Conservation (phyloP, 2,113 vertebrate species). For the Hucho hucho region DNA sequence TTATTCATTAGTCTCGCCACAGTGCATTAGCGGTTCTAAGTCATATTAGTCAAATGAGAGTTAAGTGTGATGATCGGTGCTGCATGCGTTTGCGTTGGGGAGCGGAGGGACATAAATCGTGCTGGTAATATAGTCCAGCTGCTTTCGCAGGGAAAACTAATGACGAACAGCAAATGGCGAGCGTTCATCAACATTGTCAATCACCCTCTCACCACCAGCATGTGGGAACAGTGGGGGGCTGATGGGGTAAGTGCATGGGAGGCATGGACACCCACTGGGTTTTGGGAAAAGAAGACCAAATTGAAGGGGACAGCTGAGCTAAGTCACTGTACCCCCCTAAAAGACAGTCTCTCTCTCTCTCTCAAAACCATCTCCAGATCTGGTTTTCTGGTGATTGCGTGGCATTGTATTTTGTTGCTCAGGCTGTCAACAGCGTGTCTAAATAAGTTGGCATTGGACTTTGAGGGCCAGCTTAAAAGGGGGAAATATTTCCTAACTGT, state of each 20-base stretch:
- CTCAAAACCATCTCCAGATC: conserved; percentile 21
- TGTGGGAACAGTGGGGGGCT: too few species aligned
- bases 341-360: too few species aligned
- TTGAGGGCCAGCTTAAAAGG: not conserved
- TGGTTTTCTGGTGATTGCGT: conserved; percentile 21
- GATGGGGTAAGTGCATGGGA: conserved; percentile 1
- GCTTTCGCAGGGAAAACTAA: conserved; percentile 14
- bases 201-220: not conserved
- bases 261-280: conserved; percentile 46
- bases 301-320: conserved; percentile 52
- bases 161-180: not conserved
- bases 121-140: conserved; percentile 36
- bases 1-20: not conserved
- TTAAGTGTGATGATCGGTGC: conserved; percentile 26
- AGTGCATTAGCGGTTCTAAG: conserved; percentile 3
- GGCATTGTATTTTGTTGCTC: not conserved
- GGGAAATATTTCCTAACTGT: conserved; percentile 19
- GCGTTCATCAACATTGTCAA: not conserved
- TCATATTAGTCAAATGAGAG: conserved; percentile 29
- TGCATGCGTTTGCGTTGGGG: conserved; percentile 32
- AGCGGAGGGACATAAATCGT: conserved; percentile 46
- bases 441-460: not conserved
- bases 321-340: too few species aligned
- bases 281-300: conserved; percentile 59
- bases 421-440: not conserved